These are phyloP conservation scores for Cremastinae sp. DNA, from an alignment of 2,888 invertebrate genomes.

Conservation along the genomic window DNA sequence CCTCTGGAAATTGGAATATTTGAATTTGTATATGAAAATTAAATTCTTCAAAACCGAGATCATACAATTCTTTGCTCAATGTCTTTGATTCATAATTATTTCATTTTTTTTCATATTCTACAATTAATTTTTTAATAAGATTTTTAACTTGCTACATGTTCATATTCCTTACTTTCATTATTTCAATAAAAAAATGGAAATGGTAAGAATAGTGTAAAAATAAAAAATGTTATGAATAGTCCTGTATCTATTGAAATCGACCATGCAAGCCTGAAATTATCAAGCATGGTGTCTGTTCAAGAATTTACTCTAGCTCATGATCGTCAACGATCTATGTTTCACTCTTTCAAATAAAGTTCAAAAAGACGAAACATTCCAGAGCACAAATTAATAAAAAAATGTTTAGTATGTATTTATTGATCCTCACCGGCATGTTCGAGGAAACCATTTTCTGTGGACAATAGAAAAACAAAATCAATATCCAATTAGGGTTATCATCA, in stretches of 20 bases:
- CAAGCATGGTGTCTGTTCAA: slow-evolving; percentile 77
- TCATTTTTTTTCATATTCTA: too few species aligned
- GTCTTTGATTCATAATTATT: too few species aligned
- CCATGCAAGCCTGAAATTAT: slow-evolving; percentile 66
- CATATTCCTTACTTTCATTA: too few species aligned
- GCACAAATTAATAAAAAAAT: slow-evolving; percentile 46
- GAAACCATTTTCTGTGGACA: slow-evolving; percentile 78
- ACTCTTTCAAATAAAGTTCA: slow-evolving; percentile 46
- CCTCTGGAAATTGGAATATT: slow-evolving; percentile 79
- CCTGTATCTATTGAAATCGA: slow-evolving; percentile 74
- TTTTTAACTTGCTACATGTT: too few species aligned
- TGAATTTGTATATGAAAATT: too few species aligned
- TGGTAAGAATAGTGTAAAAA: too few species aligned
- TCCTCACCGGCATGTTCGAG: slow-evolving; percentile 78
- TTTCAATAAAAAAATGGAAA: not conserved
- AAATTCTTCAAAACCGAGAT: too few species aligned
- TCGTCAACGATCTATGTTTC: slow-evolving; percentile 41
- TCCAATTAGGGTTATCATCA: slow-evolving; percentile 1
- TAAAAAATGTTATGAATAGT: too few species aligned
- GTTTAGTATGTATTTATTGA: too few species aligned
- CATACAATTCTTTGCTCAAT: too few species aligned
- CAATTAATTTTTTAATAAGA: too few species aligned
- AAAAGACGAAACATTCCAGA: slow-evolving; percentile 64
- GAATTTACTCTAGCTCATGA: slow-evolving; percentile 73
- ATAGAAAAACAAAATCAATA: slow-evolving; percentile 58